A percentile compares a stretch with the other conserved stretches of the same genome.
Evolutionary conservation across 2,797 vertebrate genomes (phyloP).

Genomic region (Prunella strophiata): DNA sequence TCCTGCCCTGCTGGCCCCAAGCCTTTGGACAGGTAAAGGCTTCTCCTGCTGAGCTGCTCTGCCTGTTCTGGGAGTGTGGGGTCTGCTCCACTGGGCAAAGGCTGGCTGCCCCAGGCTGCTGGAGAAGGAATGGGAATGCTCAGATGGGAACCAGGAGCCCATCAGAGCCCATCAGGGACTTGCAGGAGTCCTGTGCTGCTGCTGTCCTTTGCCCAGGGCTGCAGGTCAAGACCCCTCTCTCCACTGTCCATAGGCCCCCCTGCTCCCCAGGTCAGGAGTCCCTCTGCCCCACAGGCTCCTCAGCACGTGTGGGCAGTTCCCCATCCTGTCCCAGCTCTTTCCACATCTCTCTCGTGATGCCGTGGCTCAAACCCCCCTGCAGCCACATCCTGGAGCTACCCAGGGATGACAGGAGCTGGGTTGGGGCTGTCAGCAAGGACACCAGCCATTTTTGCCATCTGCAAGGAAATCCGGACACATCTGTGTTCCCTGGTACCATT

Average conservation of each 20-base stretch:
- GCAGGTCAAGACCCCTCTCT: neutral
- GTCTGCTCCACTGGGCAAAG: neutral
- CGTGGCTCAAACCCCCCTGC: neutral
- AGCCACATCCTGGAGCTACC: fast-evolving
- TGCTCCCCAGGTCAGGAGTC: neutral
- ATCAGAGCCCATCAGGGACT: too few relatives aligned
- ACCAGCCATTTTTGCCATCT: fast-evolving
- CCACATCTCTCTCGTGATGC: neutral
- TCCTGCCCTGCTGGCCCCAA: neutral
- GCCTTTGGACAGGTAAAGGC: neutral
- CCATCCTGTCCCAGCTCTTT: neutral
- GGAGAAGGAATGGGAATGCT: neutral
- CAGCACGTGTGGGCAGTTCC: neutral
- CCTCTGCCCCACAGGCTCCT: neutral
- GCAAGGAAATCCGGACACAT: fast-evolving
- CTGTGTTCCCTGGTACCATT: fast-evolving
- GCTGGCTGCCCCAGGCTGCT: neutral
- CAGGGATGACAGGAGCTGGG: fast-evolving
- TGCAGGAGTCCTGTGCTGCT: neutral
- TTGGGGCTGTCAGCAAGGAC: fast-evolving
- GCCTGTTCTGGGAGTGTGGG: neutral
- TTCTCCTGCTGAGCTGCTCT: neutral
- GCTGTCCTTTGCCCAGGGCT: neutral
- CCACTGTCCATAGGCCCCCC: neutral
- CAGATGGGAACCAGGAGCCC: neutral